Conservation (phyloP, 1,140 invertebrate species). For the Nephila pilipes region DNA sequence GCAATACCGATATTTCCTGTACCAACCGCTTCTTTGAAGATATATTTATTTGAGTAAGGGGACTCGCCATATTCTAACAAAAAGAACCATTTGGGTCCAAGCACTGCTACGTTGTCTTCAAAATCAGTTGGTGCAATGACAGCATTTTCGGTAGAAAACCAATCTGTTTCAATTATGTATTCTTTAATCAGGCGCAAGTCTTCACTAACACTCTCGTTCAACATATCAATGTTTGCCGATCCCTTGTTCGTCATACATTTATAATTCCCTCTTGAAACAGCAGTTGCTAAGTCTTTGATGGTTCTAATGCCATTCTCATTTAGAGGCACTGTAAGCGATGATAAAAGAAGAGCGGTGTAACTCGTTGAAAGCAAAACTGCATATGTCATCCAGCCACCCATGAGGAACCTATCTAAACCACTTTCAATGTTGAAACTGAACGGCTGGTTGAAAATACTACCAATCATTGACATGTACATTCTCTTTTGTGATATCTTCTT, state of each 20-base stretch:
- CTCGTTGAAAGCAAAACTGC: background rate
- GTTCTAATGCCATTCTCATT: background rate
- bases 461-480: background rate
- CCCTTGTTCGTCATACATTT: background rate
- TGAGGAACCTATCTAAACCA: background rate
- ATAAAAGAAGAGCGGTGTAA: constrained; percentile 12
- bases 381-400: background rate
- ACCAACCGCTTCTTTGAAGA: constrained; percentile 1
- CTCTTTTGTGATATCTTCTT: background rate
- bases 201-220: background rate
- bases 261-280: background rate
- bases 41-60: background rate
- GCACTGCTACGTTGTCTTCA: background rate
- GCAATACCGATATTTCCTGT: background rate
- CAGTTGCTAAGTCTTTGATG: background rate
- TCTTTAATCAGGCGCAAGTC: background rate
- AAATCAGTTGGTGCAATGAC: background rate
- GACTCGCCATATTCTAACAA: constrained; percentile 14
- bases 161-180: background rate
- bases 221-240: background rate
- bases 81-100: constrained; percentile 20
- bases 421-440: background rate
- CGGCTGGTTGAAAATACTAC: background rate
- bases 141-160: background rate
- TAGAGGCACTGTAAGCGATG: background rate